Evolutionary conservation across 2,888 invertebrate genomes (phyloP), one percentile per base, ranked within the genome.

Genomic region (Parnassius mnemosyne): DNA sequence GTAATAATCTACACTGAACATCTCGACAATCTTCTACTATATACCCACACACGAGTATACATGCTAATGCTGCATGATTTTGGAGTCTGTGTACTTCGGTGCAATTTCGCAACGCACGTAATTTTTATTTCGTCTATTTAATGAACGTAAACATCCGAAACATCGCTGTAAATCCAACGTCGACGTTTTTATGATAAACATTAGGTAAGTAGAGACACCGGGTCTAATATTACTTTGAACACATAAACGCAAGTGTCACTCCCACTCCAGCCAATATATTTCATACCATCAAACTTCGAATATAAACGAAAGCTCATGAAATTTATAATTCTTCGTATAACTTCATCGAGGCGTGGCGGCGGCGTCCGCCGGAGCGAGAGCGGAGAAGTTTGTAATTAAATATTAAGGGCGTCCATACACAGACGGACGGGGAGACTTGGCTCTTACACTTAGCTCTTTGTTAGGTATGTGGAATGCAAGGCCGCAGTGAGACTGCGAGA

Each of bases 331-430:
- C 79, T 79, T 77, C 72, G 74, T 74, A 71, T 71, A 79, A 79
- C 76, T 81, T 79, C 71, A 77, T 68, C 73, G 74, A 74, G 74
- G 73, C 76, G 66, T 68, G 71, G 70, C 71, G 69, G 70, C 71
- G 69, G 64, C 69, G 67, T 64, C 67, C 68, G 69, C 70, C 71
- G 71, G 70, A 64, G 73, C 68, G 72, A 72, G 71, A 68, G 70
- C 69, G 69, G 77, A 72, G 77, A 84, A 84, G 81, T 85, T 84
- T 80, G 78, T 84, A 82, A 85, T 85, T 84, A 84, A 85, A 85
- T 83, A 85, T 85, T 84, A 80, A 85, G 76, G 78, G 72, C 71
- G 77, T 74, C 75, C 77, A 67, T 70, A 77, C 74, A 75, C 73
- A 73, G 75, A 72, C 74, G 73, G 73, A 71, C 73, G 71, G 51